Percentiles rank a stretch among this genome's conserved stretches.
Conservation (phyloP, 64 coral and sea anemone genomes). For the Actinia equina region DNA sequence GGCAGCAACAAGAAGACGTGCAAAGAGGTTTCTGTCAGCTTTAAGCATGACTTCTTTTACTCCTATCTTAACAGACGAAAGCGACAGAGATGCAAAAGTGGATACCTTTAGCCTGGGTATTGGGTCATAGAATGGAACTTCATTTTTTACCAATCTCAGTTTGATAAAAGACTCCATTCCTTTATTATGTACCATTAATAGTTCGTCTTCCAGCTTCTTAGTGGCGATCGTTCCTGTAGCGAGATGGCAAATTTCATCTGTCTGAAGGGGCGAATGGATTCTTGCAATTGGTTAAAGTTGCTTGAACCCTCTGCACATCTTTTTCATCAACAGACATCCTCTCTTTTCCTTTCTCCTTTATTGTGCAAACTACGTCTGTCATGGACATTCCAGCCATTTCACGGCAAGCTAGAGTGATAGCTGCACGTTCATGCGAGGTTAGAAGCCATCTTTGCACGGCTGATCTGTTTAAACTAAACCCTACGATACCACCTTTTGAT, state of each 20-base stretch:
- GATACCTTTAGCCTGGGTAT: slow-evolving; percentile 43
- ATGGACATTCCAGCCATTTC: slow-evolving; percentile 22
- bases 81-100: slow-evolving; percentile 12
- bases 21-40: slow-evolving; percentile 57
- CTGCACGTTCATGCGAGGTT: slow-evolving; percentile 34
- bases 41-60: slow-evolving; percentile 57
- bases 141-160: slow-evolving; percentile 29
- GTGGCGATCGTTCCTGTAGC: slow-evolving; percentile 46
- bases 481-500: slow-evolving; percentile 35
- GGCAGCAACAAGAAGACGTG: slow-evolving; percentile 40
- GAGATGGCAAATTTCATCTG: slow-evolving; percentile 31
- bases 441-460: slow-evolving; percentile 46
- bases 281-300: slow-evolving; percentile 12
- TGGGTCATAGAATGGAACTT: slow-evolving; percentile 38
- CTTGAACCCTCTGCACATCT: slow-evolving; percentile 26
- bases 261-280: slow-evolving; percentile 29
- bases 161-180: slow-evolving; percentile 40
- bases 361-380: neutral
- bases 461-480: slow-evolving; percentile 32
- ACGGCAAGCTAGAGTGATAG: slow-evolving; percentile 24
- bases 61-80: slow-evolving; percentile 16
- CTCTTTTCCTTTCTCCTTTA: slow-evolving; percentile 29
- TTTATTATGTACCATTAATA: slow-evolving; percentile 43
- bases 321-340: slow-evolving; percentile 36
- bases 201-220: slow-evolving; percentile 47